Conservation (phyloP, 2,797 vertebrate species). For the Mormyrops attenuatus region DNA sequence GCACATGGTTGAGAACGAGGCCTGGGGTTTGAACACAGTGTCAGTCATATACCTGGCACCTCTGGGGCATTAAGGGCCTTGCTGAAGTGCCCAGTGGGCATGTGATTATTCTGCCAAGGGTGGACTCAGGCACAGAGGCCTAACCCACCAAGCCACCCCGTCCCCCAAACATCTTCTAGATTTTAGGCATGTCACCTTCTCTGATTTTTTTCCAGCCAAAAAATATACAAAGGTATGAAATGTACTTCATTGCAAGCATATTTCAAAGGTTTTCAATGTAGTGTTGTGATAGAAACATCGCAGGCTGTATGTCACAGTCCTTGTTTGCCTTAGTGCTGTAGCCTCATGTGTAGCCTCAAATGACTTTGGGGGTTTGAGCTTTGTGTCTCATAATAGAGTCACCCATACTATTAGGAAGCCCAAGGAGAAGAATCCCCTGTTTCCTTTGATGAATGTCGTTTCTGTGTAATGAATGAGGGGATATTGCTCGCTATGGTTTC, state of each 20-base stretch:
- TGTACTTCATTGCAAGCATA: not conserved
- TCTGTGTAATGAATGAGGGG: slow-evolving; percentile 49
- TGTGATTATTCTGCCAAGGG: not conserved
- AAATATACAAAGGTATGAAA: not conserved
- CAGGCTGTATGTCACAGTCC: not conserved
- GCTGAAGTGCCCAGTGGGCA: not conserved
- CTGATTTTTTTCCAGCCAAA: not conserved
- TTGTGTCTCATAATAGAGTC: slow-evolving; percentile 31
- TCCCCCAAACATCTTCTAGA: not conserved
- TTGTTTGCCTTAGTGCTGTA: not conserved
- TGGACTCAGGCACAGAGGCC: not conserved
- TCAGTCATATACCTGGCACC: not conserved
- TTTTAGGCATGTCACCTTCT: not conserved
- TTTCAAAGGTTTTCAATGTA: not conserved
- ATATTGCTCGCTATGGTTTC: slow-evolving; percentile 41
- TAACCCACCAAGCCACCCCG: not conserved
- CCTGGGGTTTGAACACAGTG: not conserved
- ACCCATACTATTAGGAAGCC: slow-evolving; percentile 26
- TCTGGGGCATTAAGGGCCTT: not conserved
- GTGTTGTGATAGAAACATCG: not conserved
- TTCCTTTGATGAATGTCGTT: slow-evolving; percentile 48
- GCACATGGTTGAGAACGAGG: not conserved
- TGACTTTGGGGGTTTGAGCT: slow-evolving; percentile 28
- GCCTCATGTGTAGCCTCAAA: slow-evolving; percentile 14
- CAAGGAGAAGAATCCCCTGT: slow-evolving; percentile 31